These are phyloP conservation scores for Chrosomus eos DNA, from an alignment of 2,797 vertebrate species.

Conservation along the genomic window DNA sequence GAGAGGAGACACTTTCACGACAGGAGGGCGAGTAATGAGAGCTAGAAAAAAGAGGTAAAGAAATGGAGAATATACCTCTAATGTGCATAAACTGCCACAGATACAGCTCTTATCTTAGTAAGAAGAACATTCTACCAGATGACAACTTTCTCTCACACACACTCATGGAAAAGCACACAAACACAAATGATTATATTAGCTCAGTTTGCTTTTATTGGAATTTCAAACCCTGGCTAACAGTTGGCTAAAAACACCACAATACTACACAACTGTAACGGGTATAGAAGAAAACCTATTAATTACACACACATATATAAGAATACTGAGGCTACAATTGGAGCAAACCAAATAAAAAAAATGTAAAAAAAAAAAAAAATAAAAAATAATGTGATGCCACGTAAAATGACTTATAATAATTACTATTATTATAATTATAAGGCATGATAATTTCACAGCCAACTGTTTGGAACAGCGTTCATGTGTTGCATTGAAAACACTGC, in stretches of 20 bases:
- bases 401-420: neutral
- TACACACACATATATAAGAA: too few species aligned
- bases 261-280: neutral
- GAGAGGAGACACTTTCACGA: neutral
- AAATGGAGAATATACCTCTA: neutral
- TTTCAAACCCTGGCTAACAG: neutral
- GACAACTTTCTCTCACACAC: neutral
- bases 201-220: constrained; percentile 19
- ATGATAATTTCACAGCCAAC: neutral
- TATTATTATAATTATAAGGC: neutral
- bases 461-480: neutral
- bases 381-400: neutral
- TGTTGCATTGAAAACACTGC: neutral
- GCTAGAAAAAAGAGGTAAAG: neutral
- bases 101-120: neutral
- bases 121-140: neutral
- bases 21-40: neutral
- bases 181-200: neutral
- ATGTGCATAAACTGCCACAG: neutral
- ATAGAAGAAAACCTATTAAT: too few species aligned
- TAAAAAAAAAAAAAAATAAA: neutral
- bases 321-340: neutral
- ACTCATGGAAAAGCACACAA: neutral
- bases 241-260: neutral
- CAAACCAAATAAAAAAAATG: neutral